A percentile compares a stretch with the other conserved stretches of the same genome.
Conservation (phyloP, 2,888 invertebrate genomes). For the Glyphotaelius pellucidus region DNA sequence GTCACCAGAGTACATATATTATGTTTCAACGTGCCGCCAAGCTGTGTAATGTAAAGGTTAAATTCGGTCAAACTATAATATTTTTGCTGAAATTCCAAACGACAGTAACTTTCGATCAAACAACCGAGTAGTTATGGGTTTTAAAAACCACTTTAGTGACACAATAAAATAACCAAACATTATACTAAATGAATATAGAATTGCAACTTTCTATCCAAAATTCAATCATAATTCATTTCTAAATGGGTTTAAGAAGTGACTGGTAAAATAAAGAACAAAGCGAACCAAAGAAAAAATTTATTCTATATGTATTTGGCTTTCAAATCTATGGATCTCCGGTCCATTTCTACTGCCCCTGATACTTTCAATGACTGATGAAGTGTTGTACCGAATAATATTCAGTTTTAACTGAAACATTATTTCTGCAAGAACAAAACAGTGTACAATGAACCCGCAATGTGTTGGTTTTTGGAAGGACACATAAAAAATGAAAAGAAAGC, state of each 20-base stretch:
- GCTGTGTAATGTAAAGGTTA: too few species aligned
- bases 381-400: neutral
- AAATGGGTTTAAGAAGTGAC: neutral
- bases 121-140: too few species aligned
- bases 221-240: neutral
- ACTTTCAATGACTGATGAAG: neutral
- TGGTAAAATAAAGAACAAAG: neutral
- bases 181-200: neutral
- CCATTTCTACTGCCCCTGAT: neutral
- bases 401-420: too few species aligned
- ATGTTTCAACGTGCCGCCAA: too few species aligned
- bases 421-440: neutral
- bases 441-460: neutral
- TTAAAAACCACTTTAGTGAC: too few species aligned
- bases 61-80: neutral
- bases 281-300: neutral
- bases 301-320: neutral
- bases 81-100: neutral
- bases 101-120: neutral
- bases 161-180: neutral
- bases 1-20: too few species aligned
- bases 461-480: neutral
- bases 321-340: neutral
- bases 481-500: neutral
- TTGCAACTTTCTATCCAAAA: neutral